Percentiles rank a stretch among this genome's conserved stretches.
Evolutionary conservation across 2,888 invertebrate species (phyloP).

Genomic region (Alcis repandata): DNA sequence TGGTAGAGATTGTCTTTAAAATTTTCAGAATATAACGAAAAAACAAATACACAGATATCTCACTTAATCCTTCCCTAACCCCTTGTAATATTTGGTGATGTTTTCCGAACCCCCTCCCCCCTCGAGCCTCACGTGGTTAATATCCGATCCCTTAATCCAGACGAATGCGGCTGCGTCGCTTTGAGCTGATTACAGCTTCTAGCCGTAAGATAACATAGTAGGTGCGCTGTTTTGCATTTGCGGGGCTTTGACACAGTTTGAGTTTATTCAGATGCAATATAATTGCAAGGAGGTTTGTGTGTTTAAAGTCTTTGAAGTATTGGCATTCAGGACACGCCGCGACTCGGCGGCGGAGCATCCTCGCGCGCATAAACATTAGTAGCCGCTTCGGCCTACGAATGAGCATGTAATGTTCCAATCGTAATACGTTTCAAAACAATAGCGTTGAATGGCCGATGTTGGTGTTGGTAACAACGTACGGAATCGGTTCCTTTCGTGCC

Average conservation of each 20-base stretch:
- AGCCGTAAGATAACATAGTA: slow-evolving; percentile 52
- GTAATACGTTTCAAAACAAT: slow-evolving; percentile 71
- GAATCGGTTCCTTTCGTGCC: slow-evolving; percentile 38
- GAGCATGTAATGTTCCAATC: slow-evolving; percentile 70
- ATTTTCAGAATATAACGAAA: too few species aligned
- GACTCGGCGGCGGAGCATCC: slow-evolving; percentile 62
- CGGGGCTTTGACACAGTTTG: slow-evolving; percentile 70
- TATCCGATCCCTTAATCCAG: too few species aligned
- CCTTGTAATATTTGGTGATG: too few species aligned
- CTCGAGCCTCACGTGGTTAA: too few species aligned
- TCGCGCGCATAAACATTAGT: slow-evolving; percentile 71
- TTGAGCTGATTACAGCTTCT: slow-evolving; percentile 56
- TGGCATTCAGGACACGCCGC: slow-evolving; percentile 70
- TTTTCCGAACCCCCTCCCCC: too few species aligned
- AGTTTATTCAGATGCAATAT: slow-evolving; percentile 70
- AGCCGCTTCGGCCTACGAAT: slow-evolving; percentile 72
- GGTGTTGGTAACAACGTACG: slow-evolving; percentile 40
- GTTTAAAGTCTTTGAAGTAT: slow-evolving; percentile 70
- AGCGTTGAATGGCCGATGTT: slow-evolving; percentile 48
- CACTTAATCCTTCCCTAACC: too few species aligned
- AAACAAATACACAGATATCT: too few species aligned
- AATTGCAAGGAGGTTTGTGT: slow-evolving; percentile 76
- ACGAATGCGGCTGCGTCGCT: slow-evolving; percentile 58
- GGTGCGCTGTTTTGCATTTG: slow-evolving; percentile 49
- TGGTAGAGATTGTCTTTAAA: too few species aligned